Evolutionary conservation across 2,797 vertebrate genomes (phyloP), one percentile per base, ranked within the genome.

Genomic region (Schizopygopsis pylzovi): DNA sequence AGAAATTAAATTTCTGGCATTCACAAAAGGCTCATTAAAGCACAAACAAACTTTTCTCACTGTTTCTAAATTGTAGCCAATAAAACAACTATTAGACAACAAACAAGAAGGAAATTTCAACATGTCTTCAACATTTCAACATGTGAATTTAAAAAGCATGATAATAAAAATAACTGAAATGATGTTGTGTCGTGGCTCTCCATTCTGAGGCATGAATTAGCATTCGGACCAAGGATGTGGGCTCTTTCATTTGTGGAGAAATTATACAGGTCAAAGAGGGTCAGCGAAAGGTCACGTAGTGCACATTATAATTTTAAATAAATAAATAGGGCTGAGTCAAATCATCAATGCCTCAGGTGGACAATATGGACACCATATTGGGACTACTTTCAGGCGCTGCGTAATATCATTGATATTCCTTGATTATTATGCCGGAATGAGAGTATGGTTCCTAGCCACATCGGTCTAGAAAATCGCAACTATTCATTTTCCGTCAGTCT

Each of bases 251-350:
- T 43, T 47, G 11, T 49, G 28, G 56, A 83, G 56, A 83, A 47
- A 49, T 83, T 47, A 61, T 65, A 63, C 43, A 65, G 20, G 81
- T 65, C 81, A 75, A 33, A 63, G 4, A 33, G 59, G 54, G 56
- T 75, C 43, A 75, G 25, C 2, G 0, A 63, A 83, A 28, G 81
- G 56, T 63, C 41, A 45, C 22, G 20, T 15, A 47, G 41, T 7
- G 41, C 56, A 33, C 18, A 63, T 75, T 73, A 59, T 4, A 22
- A 82, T 45, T 73, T 83, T 28, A n/a, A 73, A 72, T 47, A n/a
- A 37, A 20, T 47, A 65, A 49, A 47, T 5, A 37, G 12, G 25
- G 4, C 33, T 13, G 3, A 37, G 37, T 37, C 43, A 11, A 49
- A n/a, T 25, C 16, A 20, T 10, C 41, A 80, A 7, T 80, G 76